A percentile compares a stretch with the other conserved stretches of the same genome.
phyloP scores from a whole-genome alignment of 2,113 vertebrate genomes.

The Bothrops jararaca region DNA sequence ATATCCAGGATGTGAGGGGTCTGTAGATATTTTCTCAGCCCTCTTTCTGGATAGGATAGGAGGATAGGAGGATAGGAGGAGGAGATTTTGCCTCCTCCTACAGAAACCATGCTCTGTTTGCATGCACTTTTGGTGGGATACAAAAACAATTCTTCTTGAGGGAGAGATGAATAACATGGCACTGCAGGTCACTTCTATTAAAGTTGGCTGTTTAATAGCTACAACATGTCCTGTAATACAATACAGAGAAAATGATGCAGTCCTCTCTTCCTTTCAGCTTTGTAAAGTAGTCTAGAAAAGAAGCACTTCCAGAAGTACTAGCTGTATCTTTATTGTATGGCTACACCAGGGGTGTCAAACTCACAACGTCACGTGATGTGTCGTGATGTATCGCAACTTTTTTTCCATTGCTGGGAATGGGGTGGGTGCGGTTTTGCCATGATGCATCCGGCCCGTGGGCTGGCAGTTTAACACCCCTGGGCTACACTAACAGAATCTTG shows the following conservation, averaged over 20 bases:
- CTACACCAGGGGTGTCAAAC: neutral
- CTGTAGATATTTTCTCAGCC: neutral
- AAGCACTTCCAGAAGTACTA: neutral
- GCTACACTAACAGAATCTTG: neutral
- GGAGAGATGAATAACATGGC: neutral
- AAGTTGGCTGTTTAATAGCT: neutral
- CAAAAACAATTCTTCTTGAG: neutral
- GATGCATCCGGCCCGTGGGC: too few species aligned
- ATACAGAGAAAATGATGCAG: neutral
- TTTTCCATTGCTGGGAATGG: too few species aligned
- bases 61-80: fast-evolving
- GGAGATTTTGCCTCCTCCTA: neutral
- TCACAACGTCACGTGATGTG: too few species aligned
- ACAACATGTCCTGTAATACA: neutral
- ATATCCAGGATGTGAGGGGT: neutral
- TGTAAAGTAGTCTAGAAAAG: neutral
- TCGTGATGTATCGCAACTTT: too few species aligned
- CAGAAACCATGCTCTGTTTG: neutral
- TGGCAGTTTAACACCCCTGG: neutral
- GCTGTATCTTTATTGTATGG: neutral
- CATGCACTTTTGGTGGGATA: neutral
- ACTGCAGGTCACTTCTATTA: too few species aligned
- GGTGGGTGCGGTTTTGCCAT: too few species aligned
- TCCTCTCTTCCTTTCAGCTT: neutral
- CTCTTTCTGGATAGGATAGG: neutral